phyloP scores from a whole-genome alignment of 2,888 invertebrate genomes.

The Elegia similella region DNA sequence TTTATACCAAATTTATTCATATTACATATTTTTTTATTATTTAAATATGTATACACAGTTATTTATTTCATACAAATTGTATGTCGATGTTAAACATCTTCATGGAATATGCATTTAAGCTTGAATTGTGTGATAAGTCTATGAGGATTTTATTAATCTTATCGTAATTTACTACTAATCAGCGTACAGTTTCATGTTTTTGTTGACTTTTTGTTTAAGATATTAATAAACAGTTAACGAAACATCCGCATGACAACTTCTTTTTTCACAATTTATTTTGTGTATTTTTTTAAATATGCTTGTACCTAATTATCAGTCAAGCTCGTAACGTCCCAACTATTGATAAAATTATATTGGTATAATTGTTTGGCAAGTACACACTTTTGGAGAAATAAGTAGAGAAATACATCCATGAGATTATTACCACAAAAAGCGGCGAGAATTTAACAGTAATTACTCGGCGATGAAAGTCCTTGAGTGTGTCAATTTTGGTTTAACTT shows the following conservation, averaged over 20 bases:
- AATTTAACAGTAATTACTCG: too few species aligned
- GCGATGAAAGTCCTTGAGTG: too few species aligned
- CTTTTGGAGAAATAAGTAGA: background rate
- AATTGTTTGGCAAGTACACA: background rate
- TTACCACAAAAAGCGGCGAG: too few species aligned
- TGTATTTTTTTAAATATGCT: background rate
- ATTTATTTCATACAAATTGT: background rate
- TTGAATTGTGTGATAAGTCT: background rate
- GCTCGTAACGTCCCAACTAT: background rate
- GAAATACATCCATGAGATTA: too few species aligned
- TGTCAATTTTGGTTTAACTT: too few species aligned
- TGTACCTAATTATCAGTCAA: background rate
- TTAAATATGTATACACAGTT: background rate
- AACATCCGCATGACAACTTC: background rate
- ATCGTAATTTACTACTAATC: background rate
- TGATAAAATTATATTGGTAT: background rate
- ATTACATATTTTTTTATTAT: too few species aligned
- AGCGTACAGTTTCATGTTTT: constrained; percentile 4
- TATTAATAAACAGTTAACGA: background rate
- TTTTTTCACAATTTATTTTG: background rate
- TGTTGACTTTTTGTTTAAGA: background rate
- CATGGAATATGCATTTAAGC: background rate
- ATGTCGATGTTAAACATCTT: constrained; percentile 10
- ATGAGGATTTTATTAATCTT: background rate
- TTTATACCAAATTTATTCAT: too few species aligned